These are phyloP conservation scores for Pitangus sulphuratus DNA, from an alignment of 2,797 vertebrate genomes.

Conservation along the genomic window DNA sequence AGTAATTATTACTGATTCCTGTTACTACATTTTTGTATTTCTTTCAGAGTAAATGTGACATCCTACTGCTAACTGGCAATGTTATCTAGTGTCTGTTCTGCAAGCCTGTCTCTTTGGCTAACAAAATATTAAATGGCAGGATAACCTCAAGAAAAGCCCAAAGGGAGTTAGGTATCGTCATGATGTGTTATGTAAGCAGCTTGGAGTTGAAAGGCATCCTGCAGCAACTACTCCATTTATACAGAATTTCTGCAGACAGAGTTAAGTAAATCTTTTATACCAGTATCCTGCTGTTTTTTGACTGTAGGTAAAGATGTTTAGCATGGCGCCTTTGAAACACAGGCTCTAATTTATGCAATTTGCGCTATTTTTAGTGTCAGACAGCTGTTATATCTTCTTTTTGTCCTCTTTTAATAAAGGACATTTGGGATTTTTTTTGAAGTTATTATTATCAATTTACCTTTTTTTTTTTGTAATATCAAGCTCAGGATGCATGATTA, in stretches of 20 bases:
- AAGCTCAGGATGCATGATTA: neutral
- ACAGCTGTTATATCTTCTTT: slow-evolving; percentile 34
- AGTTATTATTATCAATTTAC: slow-evolving; percentile 14
- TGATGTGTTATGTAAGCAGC: slow-evolving; percentile 67
- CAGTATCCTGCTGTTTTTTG: slow-evolving; percentile 74
- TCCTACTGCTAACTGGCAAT: slow-evolving; percentile 63
- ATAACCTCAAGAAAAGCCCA: slow-evolving; percentile 72
- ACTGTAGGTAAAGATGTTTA: slow-evolving; percentile 70
- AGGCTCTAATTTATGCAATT: slow-evolving; percentile 68
- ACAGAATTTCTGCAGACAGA: slow-evolving; percentile 72
- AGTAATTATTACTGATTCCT: slow-evolving; percentile 61
- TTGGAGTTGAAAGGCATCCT: slow-evolving; percentile 77
- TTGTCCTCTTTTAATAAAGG: slow-evolving; percentile 16
- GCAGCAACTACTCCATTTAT: slow-evolving; percentile 75
- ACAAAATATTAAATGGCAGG: slow-evolving; percentile 71
- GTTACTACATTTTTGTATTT: slow-evolving; percentile 40
- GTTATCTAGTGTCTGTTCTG: slow-evolving; percentile 58
- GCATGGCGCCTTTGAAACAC: slow-evolving; percentile 55
- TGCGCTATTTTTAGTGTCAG: slow-evolving; percentile 71
- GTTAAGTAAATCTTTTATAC: slow-evolving; percentile 70
- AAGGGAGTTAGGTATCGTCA: slow-evolving; percentile 67
- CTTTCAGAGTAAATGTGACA: slow-evolving; percentile 53
- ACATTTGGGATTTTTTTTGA: neutral
- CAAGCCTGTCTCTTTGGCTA: slow-evolving; percentile 62
- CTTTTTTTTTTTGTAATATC: slow-evolving; percentile 14